Base-by-base conservation (phyloP, 2,113 vertebrate genomes). In the Haplochromis vanheusdeni region DNA sequence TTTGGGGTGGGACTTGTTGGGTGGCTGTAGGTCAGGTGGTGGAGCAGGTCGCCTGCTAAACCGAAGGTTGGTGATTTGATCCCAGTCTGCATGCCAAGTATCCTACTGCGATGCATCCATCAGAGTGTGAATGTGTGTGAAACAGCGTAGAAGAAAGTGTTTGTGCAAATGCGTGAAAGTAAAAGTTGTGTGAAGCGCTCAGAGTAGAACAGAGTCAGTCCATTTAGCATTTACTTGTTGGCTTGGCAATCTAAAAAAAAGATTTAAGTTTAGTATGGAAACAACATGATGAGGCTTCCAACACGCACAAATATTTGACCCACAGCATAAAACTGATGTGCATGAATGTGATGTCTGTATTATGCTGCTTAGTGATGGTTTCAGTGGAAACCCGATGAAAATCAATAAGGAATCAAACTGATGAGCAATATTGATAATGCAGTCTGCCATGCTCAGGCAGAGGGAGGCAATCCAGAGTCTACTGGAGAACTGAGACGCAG, bases 31-130 rank as follows among this genome's bases (percentile, higher is more conserved):
- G 13, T 58, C 55, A 28, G 23, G 55, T 58, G 56, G 13, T 28
- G 23, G 55, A 58, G 55, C 23, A 28, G 13, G 23, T 58, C 26
- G 1, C 4, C 55, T 2, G 1, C 26, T 58, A 0, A 60, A 9
- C 8, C 0, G 0, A 31, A 60, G 56, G 56, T 4, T 58, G 55
- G 55, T 16, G 26, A 58, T 58, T 58, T 17, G 56, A 31, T 31
- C 56, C 14, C 56, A 17, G 56, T 10, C 14, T 60, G 26, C 56
- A 60, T 6, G 14, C 56, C 56, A 31, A 60, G 5, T 17, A 31
- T 60, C 26, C 28, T 31, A 17, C 26, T 60, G 26, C 26, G 26
- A 31, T 6, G 26, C 8, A 60, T 60, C 56, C 26, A 60, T 60
- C 26, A 17, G 14, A 60, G 26, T 60, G 26, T 60, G 56, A 60